Conservation (phyloP, 2,797 vertebrate genomes). For the Molossus molossus region DNA sequence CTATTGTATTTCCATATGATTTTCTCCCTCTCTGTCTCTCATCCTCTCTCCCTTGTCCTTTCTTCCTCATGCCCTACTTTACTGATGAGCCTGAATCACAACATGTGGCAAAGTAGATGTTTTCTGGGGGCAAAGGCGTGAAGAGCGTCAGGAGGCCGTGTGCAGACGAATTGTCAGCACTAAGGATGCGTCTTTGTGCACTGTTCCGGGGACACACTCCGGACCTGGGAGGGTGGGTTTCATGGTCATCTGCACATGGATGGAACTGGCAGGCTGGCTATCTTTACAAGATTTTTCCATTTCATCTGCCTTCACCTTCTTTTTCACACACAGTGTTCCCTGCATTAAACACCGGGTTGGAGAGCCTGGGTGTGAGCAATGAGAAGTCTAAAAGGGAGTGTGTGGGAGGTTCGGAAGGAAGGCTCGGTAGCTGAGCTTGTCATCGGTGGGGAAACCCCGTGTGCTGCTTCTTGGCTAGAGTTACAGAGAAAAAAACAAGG, state of each 20-base stretch:
- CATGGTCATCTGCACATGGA: neutral
- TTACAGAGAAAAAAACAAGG: neutral
- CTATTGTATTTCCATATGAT: constrained; percentile 46
- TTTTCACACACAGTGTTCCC: constrained; percentile 59
- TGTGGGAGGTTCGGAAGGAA: constrained; percentile 68
- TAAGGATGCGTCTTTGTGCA: neutral
- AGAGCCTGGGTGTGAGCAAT: constrained; percentile 72
- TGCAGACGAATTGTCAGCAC: neutral
- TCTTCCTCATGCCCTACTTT: neutral
- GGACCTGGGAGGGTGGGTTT: neutral
- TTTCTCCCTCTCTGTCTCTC: neutral
- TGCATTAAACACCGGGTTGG: constrained; percentile 71
- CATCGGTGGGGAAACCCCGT: constrained; percentile 76
- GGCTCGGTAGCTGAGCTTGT: constrained; percentile 74
- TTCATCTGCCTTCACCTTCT: neutral
- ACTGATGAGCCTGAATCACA: neutral
- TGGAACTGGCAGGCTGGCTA: neutral
- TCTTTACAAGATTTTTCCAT: neutral
- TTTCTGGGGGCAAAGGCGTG: neutral
- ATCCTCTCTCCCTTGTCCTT: neutral
- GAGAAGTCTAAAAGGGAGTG: constrained; percentile 73
- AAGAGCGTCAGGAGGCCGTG: neutral
- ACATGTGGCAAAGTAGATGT: neutral
- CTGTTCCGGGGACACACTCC: neutral
- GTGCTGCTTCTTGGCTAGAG: constrained; percentile 63